phyloP scores from a whole-genome alignment of 2,113 vertebrate genomes.

The Nannospalax galili region DNA sequence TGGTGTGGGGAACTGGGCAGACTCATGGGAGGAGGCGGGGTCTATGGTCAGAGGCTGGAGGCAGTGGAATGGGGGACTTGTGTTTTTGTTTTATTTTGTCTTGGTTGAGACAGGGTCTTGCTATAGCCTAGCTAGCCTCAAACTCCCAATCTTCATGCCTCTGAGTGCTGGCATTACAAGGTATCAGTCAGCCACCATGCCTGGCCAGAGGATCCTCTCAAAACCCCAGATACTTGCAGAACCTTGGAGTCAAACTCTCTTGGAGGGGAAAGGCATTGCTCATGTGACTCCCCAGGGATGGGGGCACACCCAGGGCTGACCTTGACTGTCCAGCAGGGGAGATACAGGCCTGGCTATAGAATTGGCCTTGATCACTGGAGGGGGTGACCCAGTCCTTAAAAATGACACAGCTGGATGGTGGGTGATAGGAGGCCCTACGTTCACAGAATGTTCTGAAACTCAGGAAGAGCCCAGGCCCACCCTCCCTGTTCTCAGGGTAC shows the following conservation, averaged over 20 bases:
- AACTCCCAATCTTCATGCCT: background rate
- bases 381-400: background rate
- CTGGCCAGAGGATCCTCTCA: background rate
- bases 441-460: background rate
- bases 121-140: background rate
- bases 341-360: background rate
- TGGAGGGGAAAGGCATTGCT: background rate
- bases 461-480: background rate
- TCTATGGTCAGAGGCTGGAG: background rate
- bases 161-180: background rate
- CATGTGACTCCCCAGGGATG: background rate
- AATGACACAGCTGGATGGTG: too few species aligned
- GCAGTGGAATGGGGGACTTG: background rate
- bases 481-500: background rate
- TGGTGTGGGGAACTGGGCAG: background rate
- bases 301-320: background rate
- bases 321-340: background rate
- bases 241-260: background rate
- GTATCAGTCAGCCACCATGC: too few species aligned
- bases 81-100: background rate
- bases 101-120: background rate
- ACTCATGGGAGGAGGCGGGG: background rate
- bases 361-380: background rate
- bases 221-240: background rate
- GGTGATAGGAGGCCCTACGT: background rate